Evolutionary conservation across 2,797 vertebrate genomes (phyloP), one percentile per base, ranked within the genome.

Genomic region (Rhodeus uyekii): DNA sequence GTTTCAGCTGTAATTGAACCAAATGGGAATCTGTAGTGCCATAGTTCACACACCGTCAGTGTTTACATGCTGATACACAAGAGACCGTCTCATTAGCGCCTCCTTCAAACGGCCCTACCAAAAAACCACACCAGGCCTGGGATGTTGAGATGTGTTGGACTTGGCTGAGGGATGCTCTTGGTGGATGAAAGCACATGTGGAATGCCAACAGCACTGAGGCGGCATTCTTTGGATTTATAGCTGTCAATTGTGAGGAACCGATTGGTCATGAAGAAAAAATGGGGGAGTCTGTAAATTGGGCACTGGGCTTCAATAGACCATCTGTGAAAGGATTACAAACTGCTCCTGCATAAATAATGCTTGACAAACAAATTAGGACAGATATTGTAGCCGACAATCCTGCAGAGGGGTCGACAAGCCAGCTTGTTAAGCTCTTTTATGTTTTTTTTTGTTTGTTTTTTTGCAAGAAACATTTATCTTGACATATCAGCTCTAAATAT

Each of bases 1-100:
- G 89, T 94, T 93, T 93, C 90, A 55, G 91, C 87, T 89, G 90
- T 95, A 95, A 95, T 95, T 95, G 94, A 95, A 93, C 93, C 95
- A 95, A 95, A 94, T 94, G 94, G 95, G 95, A 95, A 90, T 89
- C 91, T 84, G 86, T 87, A 87, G 91, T 93, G 93, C 92, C 93
- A 94, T 92, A 92, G 92, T 95, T 95, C 91, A 92, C 85, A 90
- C 91, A 91, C 88, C 89, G 91, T 89, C 91, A 91, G 89, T 93
- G 93, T 94, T 94, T 93, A 92, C 91, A 93, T 84, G 88, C 87
- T 83, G 87, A 91, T 91, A 85, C 92, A 90, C 90, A 60, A 87
- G 90, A 91, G 91, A 92, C 86, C 83, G 81, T 86, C 92, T 95
- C 90, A 91, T 93, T 94, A 93, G 87, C 29, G 83, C 86, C 78